Evolutionary conservation across 2,113 vertebrate genomes (phyloP), one percentile per base, ranked within the genome.

Genomic region (Austrofundulus limnaeus): DNA sequence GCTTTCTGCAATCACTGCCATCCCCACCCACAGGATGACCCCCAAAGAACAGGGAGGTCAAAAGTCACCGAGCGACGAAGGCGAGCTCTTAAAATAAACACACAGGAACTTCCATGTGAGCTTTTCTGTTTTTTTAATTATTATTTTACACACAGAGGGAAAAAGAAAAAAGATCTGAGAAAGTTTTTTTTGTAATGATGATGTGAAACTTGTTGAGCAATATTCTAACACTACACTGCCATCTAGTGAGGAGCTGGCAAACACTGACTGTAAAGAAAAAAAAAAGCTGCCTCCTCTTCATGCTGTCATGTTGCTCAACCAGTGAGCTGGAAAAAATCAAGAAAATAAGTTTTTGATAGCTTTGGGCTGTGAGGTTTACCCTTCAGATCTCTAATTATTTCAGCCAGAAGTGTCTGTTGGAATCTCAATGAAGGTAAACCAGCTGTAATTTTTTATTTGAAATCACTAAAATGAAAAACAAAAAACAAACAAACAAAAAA

Each of bases 211-310:
- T 70, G 76, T 67, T 72, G 51, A 71, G 69, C 16, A 45, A 53
- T 72, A 80, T 53, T 48, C 42, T 72, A 77, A 61, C 71, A 57
- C 81, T 74, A 83, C 80, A 87, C 85, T 90, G 88, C 89, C 88
- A 91, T 88, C 89, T 91, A 89, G 89, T 86, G 87, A 71, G 56
- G 54, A 53, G 20, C 66, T 15, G 2, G 58, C 24, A 62, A 62
- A 82, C 55, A 70, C 25, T 75, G 69, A 78, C 73, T 58, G 58
- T 43, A 34, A 34, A 71, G n/a, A n/a, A n/a, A n/a, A n/a, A n/a
- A n/a, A 55, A 46, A 77, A 39, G 50, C 47, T 50, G 50, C 70
- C 47, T 76, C 54, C 45, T 25, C 51, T 48, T 54, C 46, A 77
- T 34, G 45, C 24, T 11, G 13, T 64, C 21, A 45, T 5, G 15